Evolutionary conservation across 2,888 invertebrate species (phyloP).

Genomic region (Polydrusus pterygomalis): DNA sequence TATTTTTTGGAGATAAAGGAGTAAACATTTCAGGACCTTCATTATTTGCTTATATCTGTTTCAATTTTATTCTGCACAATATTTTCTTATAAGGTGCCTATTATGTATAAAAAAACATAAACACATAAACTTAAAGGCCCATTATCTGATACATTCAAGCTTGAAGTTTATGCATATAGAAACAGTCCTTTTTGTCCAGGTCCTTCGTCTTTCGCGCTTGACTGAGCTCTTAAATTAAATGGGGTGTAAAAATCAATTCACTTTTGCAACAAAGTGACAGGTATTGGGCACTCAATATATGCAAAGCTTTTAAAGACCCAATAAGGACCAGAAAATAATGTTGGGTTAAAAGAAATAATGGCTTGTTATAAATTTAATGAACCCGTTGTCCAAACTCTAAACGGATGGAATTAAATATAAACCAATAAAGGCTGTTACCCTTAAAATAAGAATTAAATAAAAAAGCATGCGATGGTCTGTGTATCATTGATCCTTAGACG

Average conservation of each 20-base stretch:
- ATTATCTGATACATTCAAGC: constrained; percentile 1
- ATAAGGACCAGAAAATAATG: not conserved
- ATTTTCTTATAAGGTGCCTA: not conserved
- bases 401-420: too few relatives aligned
- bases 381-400: too few relatives aligned
- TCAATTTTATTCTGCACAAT: too few relatives aligned
- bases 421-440: too few relatives aligned
- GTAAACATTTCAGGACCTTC: too few relatives aligned
- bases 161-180: constrained; percentile 14
- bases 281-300: constrained; percentile 30
- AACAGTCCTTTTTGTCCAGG: constrained; percentile 5
- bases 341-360: not conserved
- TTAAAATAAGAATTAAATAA: too few relatives aligned
- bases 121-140: not conserved
- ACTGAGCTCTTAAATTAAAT: constrained; percentile 38
- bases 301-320: not conserved
- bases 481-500: too few relatives aligned
- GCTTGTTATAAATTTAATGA: too few relatives aligned
- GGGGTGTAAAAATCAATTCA: constrained; percentile 48
- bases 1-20: too few relatives aligned
- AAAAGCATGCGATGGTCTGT: too few relatives aligned
- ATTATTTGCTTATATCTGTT: too few relatives aligned
- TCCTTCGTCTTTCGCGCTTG: constrained; percentile 25
- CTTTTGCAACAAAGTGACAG: constrained; percentile 45
- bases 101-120: constrained; percentile 1